These are phyloP conservation scores for Protaetia brevitarsis DNA, from an alignment of 1,140 invertebrate genomes.

Conservation along the genomic window DNA sequence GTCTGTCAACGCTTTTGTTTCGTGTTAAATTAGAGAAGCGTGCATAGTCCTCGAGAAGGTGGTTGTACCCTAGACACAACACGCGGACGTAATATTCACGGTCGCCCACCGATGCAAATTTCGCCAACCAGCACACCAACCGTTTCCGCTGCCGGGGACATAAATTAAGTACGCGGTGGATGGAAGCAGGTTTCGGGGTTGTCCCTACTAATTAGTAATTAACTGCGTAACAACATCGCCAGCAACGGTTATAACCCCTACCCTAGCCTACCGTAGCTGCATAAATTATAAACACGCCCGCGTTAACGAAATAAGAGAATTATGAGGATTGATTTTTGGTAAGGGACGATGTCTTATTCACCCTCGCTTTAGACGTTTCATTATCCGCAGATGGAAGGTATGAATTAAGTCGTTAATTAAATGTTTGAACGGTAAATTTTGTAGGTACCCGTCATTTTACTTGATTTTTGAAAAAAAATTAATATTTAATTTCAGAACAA, in stretches of 20 bases:
- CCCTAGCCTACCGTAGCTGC: background rate
- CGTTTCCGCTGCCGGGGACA: background rate
- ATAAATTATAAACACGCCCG: background rate
- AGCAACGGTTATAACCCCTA: background rate
- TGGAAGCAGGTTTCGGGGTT: constrained; percentile 3
- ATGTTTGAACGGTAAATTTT: no score
- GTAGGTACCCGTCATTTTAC: no score
- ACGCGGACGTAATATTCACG: no score
- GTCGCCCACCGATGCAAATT: constrained; percentile 6
- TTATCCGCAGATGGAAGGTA: no score
- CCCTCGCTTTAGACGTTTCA: no score
- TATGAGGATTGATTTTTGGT: background rate
- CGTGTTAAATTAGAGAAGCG: background rate
- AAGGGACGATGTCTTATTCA: no score
- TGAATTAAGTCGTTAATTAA: no score
- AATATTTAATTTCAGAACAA: no score
- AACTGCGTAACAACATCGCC: constrained; percentile 1
- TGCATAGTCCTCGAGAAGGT: background rate
- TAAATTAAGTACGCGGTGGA: background rate
- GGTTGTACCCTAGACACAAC: background rate
- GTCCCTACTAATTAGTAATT: constrained; percentile 16
- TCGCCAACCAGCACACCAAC: background rate
- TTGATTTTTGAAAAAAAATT: no score
- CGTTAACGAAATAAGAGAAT: background rate
- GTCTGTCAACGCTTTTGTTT: constrained; percentile 9